A percentile compares a stretch with the other conserved stretches of the same genome.
These are phyloP conservation scores for Macropodus opercularis DNA, from an alignment of 2,797 vertebrate genomes.

Conservation along the genomic window DNA sequence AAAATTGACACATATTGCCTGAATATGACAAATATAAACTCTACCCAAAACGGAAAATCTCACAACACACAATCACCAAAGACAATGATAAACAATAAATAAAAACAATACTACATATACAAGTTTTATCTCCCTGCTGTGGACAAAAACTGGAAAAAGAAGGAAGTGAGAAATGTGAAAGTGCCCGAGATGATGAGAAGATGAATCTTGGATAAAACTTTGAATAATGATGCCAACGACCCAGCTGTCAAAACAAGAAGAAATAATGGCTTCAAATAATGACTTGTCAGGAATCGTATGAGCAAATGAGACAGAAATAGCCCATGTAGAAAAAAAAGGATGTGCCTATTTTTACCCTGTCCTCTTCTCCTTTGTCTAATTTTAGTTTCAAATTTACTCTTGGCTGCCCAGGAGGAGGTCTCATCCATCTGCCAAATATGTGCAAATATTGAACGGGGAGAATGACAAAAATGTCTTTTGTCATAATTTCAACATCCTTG, in stretches of 20 bases:
- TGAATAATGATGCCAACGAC: constrained; percentile 51
- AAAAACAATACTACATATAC: background rate
- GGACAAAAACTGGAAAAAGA: constrained; percentile 11
- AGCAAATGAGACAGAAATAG: constrained; percentile 71
- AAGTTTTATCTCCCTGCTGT: background rate
- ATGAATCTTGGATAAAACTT: constrained; percentile 53
- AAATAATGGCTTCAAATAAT: constrained; percentile 68
- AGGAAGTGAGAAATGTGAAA: constrained; percentile 24
- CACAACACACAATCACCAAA: too few relatives aligned
- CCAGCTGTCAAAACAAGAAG: constrained; percentile 63
- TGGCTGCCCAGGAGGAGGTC: constrained; percentile 30
- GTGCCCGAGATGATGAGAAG: constrained; percentile 28
- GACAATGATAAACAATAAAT: too few relatives aligned
- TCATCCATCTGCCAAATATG: constrained; percentile 40
- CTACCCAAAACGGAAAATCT: too few relatives aligned
- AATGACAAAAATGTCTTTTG: constrained; percentile 14
- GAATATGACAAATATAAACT: too few relatives aligned
- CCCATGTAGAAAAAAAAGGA: constrained; percentile 37
- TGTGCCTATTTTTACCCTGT: constrained; percentile 63
- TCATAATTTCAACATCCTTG: constrained; percentile 17
- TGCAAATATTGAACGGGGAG: constrained; percentile 9
- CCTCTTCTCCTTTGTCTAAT: constrained; percentile 65
- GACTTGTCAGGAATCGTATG: constrained; percentile 60
- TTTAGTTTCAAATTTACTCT: constrained; percentile 67
- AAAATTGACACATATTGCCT: too few relatives aligned